Percentiles rank a stretch among this genome's conserved stretches.
Conservation (phyloP, 23 tunicate genomes). For the Botrylloides violaceus region DNA sequence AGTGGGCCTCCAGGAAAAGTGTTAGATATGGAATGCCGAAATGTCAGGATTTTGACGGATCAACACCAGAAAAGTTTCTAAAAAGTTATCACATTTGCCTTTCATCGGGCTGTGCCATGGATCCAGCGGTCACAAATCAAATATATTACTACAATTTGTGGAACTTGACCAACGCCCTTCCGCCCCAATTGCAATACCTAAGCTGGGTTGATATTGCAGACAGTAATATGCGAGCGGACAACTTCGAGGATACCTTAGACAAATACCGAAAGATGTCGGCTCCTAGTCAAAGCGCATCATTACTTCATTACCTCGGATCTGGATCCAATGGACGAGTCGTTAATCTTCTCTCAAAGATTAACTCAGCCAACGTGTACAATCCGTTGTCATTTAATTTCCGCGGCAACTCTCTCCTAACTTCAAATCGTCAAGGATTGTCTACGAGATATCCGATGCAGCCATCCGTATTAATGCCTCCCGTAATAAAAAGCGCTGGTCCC, state of each 20-base stretch:
- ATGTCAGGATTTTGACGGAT: conserved; percentile 29
- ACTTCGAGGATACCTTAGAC: neutral
- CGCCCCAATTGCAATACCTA: conserved; percentile 20
- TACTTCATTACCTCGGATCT: neutral
- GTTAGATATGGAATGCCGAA: conserved; percentile 27
- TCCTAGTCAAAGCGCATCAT: neutral
- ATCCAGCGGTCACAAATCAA: conserved; percentile 6
- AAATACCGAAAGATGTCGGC: conserved; percentile 2
- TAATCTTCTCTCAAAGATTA: neutral
- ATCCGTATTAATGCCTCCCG: neutral
- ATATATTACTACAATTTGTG: conserved; percentile 14
- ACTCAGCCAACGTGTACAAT: neutral
- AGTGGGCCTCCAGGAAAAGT: neutral
- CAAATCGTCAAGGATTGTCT: neutral
- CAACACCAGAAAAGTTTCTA: conserved; percentile 24
- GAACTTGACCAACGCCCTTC: conserved; percentile 13
- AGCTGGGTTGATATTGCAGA: conserved; percentile 11
- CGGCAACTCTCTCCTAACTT: neutral
- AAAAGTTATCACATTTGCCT: conserved; percentile 56
- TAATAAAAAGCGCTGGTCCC: conserved; percentile 2
- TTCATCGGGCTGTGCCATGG: conserved; percentile 47
- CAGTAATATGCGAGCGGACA: conserved; percentile 6
- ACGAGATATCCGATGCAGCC: neutral
- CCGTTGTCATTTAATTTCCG: neutral
- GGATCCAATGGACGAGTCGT: neutral